Evolutionary conservation across 2,797 vertebrate species (phyloP), one percentile per base, ranked within the genome.

Genomic region (Threskiornis aethiopicus): DNA sequence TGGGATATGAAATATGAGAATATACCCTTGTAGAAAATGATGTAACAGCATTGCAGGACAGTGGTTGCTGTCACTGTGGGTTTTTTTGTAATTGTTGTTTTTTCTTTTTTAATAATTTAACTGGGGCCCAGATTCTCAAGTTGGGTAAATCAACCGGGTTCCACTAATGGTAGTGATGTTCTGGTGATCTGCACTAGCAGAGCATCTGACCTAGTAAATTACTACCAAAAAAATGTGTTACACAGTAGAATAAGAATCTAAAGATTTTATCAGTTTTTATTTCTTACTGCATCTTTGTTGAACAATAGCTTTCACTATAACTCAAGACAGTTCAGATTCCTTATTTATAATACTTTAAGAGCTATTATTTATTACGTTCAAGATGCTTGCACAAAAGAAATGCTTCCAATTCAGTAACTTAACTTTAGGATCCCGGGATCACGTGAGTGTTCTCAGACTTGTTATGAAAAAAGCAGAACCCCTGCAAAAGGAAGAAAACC

Each of bases 221-320:
- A 26, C 15, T 35, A 70, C n/a, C 6, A 47, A 57, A 77, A 13
- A 6, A 57, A 21, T 2, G 6, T 31, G 16, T 83, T 85, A 24
- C 78, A 65, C 25, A 47, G 44, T 75, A 75, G 46, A 85, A 69
- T 57, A 93, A 67, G 31, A 85, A 80, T 77, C 24, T 67, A 71
- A 66, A 93, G 52, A 75, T 92, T 89, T 93, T 85, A 93, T 89
- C 75, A n/a, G 14, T 24, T 55, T 83, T 94, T 93, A n/a, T 80
- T 89, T 75, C 61, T 87, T 90, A 80, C 28, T 80, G 44, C 52
- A 51, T 80, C 62, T 87, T 66, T 89, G 47, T 51, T 24, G 46
- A 92, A 92, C 59, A 95, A 83, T 16, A 89, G 24, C 29, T 92
- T 92, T 92, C 64, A 57, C 49, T 77, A 47, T 58, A 93, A 87